Evolutionary conservation across 2,797 vertebrate species (phyloP), one percentile per base, ranked within the genome.

Genomic region (Molossus alvarezi): DNA sequence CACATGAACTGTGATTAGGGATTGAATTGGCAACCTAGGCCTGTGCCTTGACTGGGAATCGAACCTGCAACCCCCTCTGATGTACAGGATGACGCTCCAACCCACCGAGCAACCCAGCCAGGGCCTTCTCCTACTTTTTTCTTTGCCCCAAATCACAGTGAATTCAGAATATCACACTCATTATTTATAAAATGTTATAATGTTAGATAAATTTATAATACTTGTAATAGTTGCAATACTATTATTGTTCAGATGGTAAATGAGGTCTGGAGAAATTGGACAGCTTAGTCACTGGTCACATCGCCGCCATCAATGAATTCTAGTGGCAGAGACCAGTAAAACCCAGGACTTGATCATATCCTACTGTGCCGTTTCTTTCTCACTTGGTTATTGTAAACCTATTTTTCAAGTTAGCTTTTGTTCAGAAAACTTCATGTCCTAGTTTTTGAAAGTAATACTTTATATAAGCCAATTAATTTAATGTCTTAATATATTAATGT

Each of bases 61-160:
- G 65, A 67, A 33, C 65, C 65, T n/a, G 33, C 7, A 67, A 18
- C n/a, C n/a, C 65, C 33, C 65, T 67, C 65, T 67, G n/a, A 15
- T 67, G n/a, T 33, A 67, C n/a, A 18, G n/a, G 65, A 67, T 67
- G 65, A 67, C 15, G 33, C 65, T 33, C 21, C 58, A 60, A 60
- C n/a, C 65, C n/a, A 29, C 62, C 13, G 29, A 33, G 3, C 65
- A 17, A 67, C 7, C 64, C n/a, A n/a, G 29, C n/a, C n/a, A 67
- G 65, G n/a, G n/a, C 65, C 65, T 67, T 67, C 9, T 17, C 65
- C 17, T 37, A 20, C 65, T 69, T 69, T 90, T 90, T 89, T 91
- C 88, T 94, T 92, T 90, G 45, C 55, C 45, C 41, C n/a, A 87
- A 27, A 90, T 76, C 51, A 33, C 15, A 93, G 8, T 93, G 65